These are phyloP conservation scores for Stegana nigrithorax DNA, from an alignment of 2,888 invertebrate genomes.

Conservation along the genomic window DNA sequence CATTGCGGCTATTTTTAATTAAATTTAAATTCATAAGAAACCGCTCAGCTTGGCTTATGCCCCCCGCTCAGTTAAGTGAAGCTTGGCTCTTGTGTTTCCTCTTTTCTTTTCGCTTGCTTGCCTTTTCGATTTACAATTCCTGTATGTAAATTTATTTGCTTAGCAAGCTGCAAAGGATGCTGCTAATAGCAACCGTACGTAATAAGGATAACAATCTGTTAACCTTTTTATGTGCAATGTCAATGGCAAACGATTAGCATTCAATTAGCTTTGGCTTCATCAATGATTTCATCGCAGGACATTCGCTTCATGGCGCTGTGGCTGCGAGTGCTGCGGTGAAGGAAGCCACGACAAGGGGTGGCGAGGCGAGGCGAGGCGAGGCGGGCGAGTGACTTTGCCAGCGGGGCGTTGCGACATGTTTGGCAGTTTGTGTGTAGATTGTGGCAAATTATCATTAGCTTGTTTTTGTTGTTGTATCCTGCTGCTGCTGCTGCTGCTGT, in stretches of 20 bases:
- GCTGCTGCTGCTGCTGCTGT: slow-evolving; percentile 32
- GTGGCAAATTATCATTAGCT: slow-evolving; percentile 62
- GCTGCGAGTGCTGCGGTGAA: slow-evolving; percentile 8
- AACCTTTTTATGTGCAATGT: slow-evolving; percentile 47
- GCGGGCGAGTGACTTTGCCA: not conserved
- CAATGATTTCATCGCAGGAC: slow-evolving; percentile 63
- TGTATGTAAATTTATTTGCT: slow-evolving; percentile 45
- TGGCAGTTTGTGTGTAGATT: slow-evolving; percentile 51
- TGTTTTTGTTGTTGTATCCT: slow-evolving; percentile 28
- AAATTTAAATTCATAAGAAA: slow-evolving; percentile 20
- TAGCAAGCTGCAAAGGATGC: slow-evolving; percentile 21
- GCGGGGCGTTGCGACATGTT: slow-evolving; percentile 29
- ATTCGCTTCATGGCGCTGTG: slow-evolving; percentile 32
- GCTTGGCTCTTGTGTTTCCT: slow-evolving; percentile 14
- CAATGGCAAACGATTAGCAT: slow-evolving; percentile 61
- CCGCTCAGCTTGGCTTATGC: no score
- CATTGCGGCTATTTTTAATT: slow-evolving; percentile 16
- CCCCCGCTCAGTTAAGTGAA: no score
- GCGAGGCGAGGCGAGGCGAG: not conserved
- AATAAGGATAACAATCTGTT: not conserved
- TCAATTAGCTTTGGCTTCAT: slow-evolving; percentile 62
- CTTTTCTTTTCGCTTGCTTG: not conserved
- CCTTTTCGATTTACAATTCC: slow-evolving; percentile 52
- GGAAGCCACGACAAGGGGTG: not conserved
- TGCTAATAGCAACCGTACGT: slow-evolving; percentile 24